Base-by-base conservation (phyloP, 2,888 invertebrate genomes). In the Caenorhabditis sp. region DNA sequence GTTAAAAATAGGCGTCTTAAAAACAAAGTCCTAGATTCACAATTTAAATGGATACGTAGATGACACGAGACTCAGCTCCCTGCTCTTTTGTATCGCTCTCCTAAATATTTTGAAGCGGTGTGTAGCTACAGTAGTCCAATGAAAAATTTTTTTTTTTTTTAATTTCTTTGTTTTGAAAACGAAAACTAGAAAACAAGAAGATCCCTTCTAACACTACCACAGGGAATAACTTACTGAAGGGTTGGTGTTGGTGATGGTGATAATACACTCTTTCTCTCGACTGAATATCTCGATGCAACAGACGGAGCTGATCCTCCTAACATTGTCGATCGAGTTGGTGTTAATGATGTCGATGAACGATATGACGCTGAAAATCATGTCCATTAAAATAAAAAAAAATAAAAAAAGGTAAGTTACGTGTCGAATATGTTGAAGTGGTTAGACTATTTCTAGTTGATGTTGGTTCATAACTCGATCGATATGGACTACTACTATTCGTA, bases 221-320 rank as follows among this genome's bases (percentile, higher is more conserved):
- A n/a, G n/a, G n/a, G 25, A 31, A 31, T 7, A 31, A 31, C 54
- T 70, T 64, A 78, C 78, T 75, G 69, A 59, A 69, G 54, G 27
- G 17, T 17, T 12, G 77, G 77, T n/a, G 79, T 75, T 38, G 79
- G 79, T 12, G 79, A 79, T 20, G 79, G 77, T 17, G 79, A 77
- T 5, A 73, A 31, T 1, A 70, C 36, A 31, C 74, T 70, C 23
- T 56, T 54, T 20, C 79, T 62, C n/a, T 79, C 79, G 17, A 65
- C 31, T 10, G 76, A 75, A 60, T 77, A 79, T 59, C 78, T 58
- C n/a, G 70, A 70, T 31, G 60, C 56, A 8, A n/a, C n/a, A n/a
- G 66, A 64, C 25, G 68, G 1, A 0, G 64, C 59, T 20, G 73
- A 57, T 17, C 5, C 31, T 31, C 68, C 21, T 14, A 67, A 21